Percentiles rank a stretch among this genome's conserved stretches.
Evolutionary conservation across 2,888 invertebrate species (phyloP).

Genomic region (Mythimna albipuncta): DNA sequence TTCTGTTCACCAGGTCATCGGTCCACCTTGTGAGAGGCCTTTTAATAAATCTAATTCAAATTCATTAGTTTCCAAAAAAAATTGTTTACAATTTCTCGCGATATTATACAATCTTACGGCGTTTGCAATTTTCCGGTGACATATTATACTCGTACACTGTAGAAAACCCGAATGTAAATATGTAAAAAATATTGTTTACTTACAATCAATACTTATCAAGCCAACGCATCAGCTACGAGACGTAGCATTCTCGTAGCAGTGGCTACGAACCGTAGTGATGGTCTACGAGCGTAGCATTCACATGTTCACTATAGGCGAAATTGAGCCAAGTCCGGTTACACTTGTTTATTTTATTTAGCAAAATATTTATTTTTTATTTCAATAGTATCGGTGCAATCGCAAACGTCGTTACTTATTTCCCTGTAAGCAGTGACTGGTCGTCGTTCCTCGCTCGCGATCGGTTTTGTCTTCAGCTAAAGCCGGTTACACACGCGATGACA

Average conservation of each 20-base stretch:
- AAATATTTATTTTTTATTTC: slow-evolving; percentile 29
- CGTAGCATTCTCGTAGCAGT: slow-evolving; percentile 56
- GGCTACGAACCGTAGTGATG: slow-evolving; percentile 54
- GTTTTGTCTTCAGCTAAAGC: slow-evolving; percentile 81
- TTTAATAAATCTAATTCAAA: too few species aligned
- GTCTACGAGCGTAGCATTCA: slow-evolving; percentile 46
- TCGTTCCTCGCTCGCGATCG: slow-evolving; percentile 67
- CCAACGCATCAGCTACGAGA: slow-evolving; percentile 42
- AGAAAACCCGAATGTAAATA: slow-evolving; percentile 6
- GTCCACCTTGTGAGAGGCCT: too few species aligned
- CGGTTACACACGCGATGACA: slow-evolving; percentile 74
- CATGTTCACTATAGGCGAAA: slow-evolving; percentile 40
- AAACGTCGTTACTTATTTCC: slow-evolving; percentile 72
- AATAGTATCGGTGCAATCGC: slow-evolving; percentile 43
- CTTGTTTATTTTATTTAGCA: slow-evolving; percentile 1
- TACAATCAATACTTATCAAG: slow-evolving; percentile 58
- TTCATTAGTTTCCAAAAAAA: too few species aligned
- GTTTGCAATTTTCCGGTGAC: too few species aligned
- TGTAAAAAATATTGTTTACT: slow-evolving; percentile 43
- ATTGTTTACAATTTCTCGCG: too few species aligned
- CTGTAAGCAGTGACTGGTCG: slow-evolving; percentile 77
- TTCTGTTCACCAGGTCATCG: too few species aligned
- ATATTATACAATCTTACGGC: too few species aligned
- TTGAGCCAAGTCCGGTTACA: slow-evolving; percentile 24
- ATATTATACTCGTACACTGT: not conserved